Base-by-base conservation (phyloP, 2,888 invertebrate species). In the Fragum whitleyi region DNA sequence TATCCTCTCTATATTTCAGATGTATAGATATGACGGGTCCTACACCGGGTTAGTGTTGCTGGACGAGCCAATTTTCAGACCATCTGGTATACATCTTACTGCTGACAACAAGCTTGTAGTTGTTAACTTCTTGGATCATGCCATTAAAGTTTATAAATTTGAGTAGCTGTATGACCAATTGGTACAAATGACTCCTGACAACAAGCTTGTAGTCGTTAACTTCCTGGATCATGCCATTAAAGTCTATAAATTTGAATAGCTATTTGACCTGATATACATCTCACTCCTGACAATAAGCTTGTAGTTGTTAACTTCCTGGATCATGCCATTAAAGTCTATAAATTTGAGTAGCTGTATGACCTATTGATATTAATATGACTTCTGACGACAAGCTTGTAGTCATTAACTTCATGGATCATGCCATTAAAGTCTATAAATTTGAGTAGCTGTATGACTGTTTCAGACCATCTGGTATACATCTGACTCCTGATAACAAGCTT, bases 41-140 rank as follows among this genome's bases (percentile, higher is more conserved):
- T 91, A 82, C 78, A 39, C 88, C 57, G 83, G 86, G 19, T 26
- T 65, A 16, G 23, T 92, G n/a, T 70, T 71, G 3, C 80, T 91
- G 21, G 81, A 87, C 42, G 85, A 88, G 1, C 75, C 85, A 1
- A 85, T 90, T 29, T 61, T 80, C 2, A 80, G 91, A 70, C 91
- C 92, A 9, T 92, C 92, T 16, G 92, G 89, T 57, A 87, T 92
- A 29, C 90, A 91, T 70, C 77, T 92, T 47, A 90, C 91, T 2
- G 42, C 55, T 23, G 90, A 91, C 73, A 90, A 89, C 21, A 85
- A 79, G 29, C 87, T 92, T 6, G 62, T 90, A 23, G 86, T 91
- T 5, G 86, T 88, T 23, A 91, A 91, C 77, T 90, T 86, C 70
- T 80, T 90, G 7, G 79, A 88, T 3, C 87, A 90, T 74, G 65